phyloP scores from a whole-genome alignment of 64 coral and sea anemone genomes.

The Stylophora pistillata region DNA sequence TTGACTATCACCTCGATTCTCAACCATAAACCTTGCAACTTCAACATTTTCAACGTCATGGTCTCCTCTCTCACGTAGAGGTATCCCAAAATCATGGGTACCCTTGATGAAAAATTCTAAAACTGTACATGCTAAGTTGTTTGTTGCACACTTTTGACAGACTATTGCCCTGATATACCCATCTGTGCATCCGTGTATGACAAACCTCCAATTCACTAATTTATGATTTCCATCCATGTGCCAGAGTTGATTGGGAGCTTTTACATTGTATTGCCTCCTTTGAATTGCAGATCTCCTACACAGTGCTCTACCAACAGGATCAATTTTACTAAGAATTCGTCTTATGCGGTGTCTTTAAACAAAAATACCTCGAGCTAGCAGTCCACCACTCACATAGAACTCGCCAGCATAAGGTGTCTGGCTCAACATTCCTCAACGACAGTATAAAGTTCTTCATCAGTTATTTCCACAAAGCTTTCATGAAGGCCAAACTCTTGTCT shows the following conservation, averaged over 20 bases:
- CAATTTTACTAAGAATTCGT: slow-evolving; percentile 13
- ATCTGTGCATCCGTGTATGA: too few species aligned
- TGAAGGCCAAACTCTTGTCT: slow-evolving; percentile 18
- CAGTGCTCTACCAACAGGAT: slow-evolving; percentile 48
- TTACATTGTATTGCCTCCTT: slow-evolving; percentile 13
- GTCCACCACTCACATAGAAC: slow-evolving; percentile 8
- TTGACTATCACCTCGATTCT: too few species aligned
- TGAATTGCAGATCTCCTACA: slow-evolving; percentile 7
- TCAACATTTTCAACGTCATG: too few species aligned
- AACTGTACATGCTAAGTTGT: too few species aligned
- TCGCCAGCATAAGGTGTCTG: slow-evolving; percentile 53
- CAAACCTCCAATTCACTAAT: too few species aligned
- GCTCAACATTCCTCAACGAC: slow-evolving; percentile 11
- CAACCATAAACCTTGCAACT: too few species aligned
- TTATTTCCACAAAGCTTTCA: slow-evolving; percentile 30
- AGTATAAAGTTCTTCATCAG: slow-evolving; percentile 28
- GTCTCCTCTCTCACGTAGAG: too few species aligned
- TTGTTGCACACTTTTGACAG: too few species aligned
- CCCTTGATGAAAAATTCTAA: too few species aligned
- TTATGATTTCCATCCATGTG: slow-evolving; percentile 41
- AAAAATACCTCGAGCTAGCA: slow-evolving; percentile 33
- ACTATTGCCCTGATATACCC: too few species aligned
- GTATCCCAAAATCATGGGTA: too few species aligned
- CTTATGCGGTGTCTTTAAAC: slow-evolving; percentile 38
- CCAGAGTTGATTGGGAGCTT: slow-evolving; percentile 21